Percentiles rank a stretch among this genome's conserved stretches.
phyloP scores from a whole-genome alignment of 2,113 vertebrate genomes.

The Siphamia tubifer region DNA sequence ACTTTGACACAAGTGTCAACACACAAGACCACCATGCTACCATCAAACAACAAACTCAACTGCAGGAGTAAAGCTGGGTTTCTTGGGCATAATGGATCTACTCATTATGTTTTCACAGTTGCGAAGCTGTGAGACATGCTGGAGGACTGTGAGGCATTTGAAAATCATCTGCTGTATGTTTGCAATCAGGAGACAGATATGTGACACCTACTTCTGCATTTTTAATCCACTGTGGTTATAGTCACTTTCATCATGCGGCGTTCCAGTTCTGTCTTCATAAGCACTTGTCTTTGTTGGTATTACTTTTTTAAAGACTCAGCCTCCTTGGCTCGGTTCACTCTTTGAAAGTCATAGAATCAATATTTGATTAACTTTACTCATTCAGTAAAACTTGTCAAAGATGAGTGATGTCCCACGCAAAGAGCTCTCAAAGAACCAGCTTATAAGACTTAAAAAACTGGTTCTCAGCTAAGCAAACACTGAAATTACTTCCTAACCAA shows the following conservation, averaged over 20 bases:
- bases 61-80: background rate
- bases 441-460: conserved; percentile 3
- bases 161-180: conserved; percentile 16
- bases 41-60: background rate
- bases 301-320: background rate
- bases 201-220: conserved; percentile 16
- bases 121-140: conserved; percentile 23
- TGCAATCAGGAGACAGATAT: conserved; percentile 18
- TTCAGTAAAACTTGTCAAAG: conserved; percentile 11
- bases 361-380: conserved; percentile 30
- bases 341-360: conserved; percentile 26
- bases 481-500: conserved; percentile 14
- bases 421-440: background rate
- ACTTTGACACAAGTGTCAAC: too few relatives aligned
- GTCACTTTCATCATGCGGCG: background rate
- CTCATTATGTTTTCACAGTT: conserved; percentile 2
- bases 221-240: background rate
- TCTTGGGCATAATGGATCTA: background rate
- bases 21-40: too few relatives aligned
- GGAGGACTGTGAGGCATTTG: conserved; percentile 22
- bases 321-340: background rate
- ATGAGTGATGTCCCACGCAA: background rate
- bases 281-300: background rate
- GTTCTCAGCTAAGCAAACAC: conserved; percentile 11
- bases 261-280: conserved; percentile 18